These are phyloP conservation scores for Abrostola triplasia DNA, from an alignment of 2,888 invertebrate genomes.

Conservation along the genomic window DNA sequence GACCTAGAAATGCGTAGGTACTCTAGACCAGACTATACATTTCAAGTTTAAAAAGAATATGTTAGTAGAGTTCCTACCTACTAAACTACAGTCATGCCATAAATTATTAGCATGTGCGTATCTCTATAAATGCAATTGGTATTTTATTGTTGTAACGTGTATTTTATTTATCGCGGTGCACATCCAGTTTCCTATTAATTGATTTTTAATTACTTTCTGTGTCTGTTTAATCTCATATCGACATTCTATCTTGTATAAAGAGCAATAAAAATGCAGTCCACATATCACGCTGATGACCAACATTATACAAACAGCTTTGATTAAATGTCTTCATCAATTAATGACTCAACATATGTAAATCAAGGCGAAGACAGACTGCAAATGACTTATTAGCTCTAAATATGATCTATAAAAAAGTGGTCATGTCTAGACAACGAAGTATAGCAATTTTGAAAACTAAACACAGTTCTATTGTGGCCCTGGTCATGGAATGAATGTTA, in stretches of 20 bases:
- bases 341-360: slow-evolving; percentile 46
- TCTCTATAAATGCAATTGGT: too few relatives aligned
- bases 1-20: too few relatives aligned
- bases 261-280: slow-evolving; percentile 42
- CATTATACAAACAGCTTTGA: slow-evolving; percentile 39
- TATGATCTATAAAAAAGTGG: slow-evolving; percentile 17
- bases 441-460: slow-evolving; percentile 35
- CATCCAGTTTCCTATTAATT: slow-evolving; percentile 6
- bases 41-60: too few relatives aligned
- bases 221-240: slow-evolving; percentile 23
- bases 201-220: slow-evolving; percentile 33
- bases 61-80: too few relatives aligned
- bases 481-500: slow-evolving; percentile 43
- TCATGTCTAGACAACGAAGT: slow-evolving; percentile 47
- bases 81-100: too few relatives aligned
- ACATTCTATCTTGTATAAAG: slow-evolving; percentile 24
- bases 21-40: too few relatives aligned
- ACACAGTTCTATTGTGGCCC: slow-evolving; percentile 39
- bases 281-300: slow-evolving; percentile 30
- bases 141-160: too few relatives aligned
- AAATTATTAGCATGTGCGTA: too few relatives aligned
- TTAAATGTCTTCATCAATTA: slow-evolving; percentile 34
- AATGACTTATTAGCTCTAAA: slow-evolving; percentile 40
- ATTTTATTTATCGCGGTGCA: not conserved
- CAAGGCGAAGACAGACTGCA: slow-evolving; percentile 20